Conservation (phyloP, 64 coral and sea anemone genomes). For the Astreopora myriophthalma region DNA sequence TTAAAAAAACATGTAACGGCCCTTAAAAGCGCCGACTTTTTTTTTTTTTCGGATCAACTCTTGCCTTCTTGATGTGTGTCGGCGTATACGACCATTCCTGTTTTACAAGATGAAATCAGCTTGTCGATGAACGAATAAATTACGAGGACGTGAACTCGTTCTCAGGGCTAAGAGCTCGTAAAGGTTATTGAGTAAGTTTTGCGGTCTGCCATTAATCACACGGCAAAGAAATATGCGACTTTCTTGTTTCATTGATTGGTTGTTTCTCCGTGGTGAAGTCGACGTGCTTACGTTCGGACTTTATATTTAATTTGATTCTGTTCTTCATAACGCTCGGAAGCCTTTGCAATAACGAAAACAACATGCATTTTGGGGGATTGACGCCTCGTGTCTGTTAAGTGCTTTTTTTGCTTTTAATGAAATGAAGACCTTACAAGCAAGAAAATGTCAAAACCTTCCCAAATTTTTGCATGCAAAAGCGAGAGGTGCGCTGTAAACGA, state of each 20-base stretch:
- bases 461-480: neutral
- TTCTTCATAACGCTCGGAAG: neutral
- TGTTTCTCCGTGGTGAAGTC: neutral
- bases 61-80: too few relatives aligned
- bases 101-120: neutral
- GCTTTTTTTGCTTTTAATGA: neutral
- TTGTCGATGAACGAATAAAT: neutral
- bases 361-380: neutral
- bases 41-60: too few relatives aligned
- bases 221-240: neutral
- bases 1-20: too few relatives aligned
- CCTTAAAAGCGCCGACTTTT: too few relatives aligned
- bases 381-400: neutral
- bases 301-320: neutral
- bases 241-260: neutral
- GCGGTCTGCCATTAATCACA: neutral
- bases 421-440: neutral
- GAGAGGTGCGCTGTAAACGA: too few relatives aligned
- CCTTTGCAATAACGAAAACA: neutral
- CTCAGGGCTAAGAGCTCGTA: neutral
- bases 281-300: neutral
- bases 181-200: neutral
- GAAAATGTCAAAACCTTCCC: neutral
- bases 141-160: neutral
- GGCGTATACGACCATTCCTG: too few relatives aligned